These are phyloP conservation scores for Dolichotis patagonum DNA, from an alignment of 2,113 vertebrate genomes.

Conservation along the genomic window DNA sequence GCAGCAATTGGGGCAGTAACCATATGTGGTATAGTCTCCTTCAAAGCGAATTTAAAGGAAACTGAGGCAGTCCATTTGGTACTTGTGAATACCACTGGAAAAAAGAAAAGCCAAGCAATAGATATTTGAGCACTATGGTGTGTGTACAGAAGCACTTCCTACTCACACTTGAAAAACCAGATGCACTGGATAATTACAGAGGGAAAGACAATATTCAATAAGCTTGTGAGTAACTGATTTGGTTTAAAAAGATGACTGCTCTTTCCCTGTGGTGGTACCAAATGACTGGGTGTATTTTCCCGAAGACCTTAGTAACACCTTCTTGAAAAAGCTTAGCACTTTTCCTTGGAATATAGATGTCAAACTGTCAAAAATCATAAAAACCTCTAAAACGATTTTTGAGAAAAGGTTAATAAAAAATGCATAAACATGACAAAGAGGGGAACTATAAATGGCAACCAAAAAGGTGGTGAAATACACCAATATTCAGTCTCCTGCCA, in stretches of 20 bases:
- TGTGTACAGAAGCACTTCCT: not conserved
- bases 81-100: not conserved
- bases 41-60: not conserved
- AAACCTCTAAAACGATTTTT: slow-evolving; percentile 44
- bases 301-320: slow-evolving; percentile 24
- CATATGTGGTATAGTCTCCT: not conserved
- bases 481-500: too few species aligned
- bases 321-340: slow-evolving; percentile 43
- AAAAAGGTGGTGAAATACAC: not conserved
- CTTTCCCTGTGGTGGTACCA: not conserved
- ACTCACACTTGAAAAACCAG: not conserved
- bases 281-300: slow-evolving; percentile 45
- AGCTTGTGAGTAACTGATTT: not conserved
- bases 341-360: slow-evolving; percentile 55
- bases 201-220: slow-evolving; percentile 37
- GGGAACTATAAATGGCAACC: slow-evolving; percentile 26
- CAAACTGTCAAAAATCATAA: slow-evolving; percentile 56
- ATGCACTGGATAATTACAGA: not conserved
- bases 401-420: slow-evolving; percentile 14
- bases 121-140: not conserved
- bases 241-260: slow-evolving; percentile 24
- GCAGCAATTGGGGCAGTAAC: not conserved
- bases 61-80: not conserved
- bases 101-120: not conserved
- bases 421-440: slow-evolving; percentile 38